phyloP scores from a whole-genome alignment of 2,113 vertebrate species.

The Actenoides lindsayi region DNA sequence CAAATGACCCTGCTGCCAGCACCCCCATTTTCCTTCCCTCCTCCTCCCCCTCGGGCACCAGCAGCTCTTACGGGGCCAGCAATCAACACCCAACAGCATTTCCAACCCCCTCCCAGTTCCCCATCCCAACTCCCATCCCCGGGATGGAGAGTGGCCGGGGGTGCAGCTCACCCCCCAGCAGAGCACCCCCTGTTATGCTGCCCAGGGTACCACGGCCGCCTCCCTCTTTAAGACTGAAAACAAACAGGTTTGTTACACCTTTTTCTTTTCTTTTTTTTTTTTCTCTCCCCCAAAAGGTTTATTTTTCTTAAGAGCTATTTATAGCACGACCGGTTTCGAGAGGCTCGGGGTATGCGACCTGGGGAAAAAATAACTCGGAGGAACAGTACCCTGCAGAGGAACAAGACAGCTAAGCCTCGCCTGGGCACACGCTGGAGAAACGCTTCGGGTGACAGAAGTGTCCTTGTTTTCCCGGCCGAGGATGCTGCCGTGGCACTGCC shows the following conservation, averaged over 20 bases:
- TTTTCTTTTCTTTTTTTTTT: conserved; percentile 16
- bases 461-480: conserved; percentile 32
- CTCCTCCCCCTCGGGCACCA: accelerated
- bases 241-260: conserved; percentile 45
- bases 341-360: conserved; percentile 34
- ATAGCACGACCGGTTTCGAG: conserved; percentile 11
- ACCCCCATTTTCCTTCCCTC: not conserved
- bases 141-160: accelerated
- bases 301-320: conserved; percentile 51
- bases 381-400: conserved; percentile 33
- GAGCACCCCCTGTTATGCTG: conserved; percentile 57
- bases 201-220: not conserved
- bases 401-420: conserved; percentile 56
- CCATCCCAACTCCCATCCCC: not conserved
- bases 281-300: conserved; percentile 30
- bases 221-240: conserved; percentile 5
- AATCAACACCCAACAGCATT: not conserved
- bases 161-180: not conserved
- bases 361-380: conserved; percentile 31
- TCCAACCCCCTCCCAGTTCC: not conserved
- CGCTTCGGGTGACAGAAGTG: conserved; percentile 35
- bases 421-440: conserved; percentile 34
- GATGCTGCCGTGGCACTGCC: not conserved
- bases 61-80: not conserved
- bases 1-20: not conserved